phyloP scores from a whole-genome alignment of 2,797 vertebrate genomes.

The Rhadinocentrus ornatus region DNA sequence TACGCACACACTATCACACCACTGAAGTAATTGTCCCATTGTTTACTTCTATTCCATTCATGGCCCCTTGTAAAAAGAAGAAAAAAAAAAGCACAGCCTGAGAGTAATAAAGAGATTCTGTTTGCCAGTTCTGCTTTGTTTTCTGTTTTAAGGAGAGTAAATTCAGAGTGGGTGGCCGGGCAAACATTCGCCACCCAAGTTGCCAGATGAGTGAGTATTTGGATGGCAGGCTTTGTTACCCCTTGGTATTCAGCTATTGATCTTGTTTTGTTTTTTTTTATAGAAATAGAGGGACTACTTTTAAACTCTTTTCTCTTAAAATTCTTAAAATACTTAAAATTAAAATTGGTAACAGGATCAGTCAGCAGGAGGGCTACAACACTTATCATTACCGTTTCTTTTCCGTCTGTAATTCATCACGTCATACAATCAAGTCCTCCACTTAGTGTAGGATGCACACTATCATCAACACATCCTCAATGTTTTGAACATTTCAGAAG shows the following conservation, averaged over 20 bases:
- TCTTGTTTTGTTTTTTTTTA: slow-evolving; percentile 24
- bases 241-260: slow-evolving; percentile 30
- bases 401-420: slow-evolving; percentile 32
- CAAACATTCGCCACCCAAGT: slow-evolving; percentile 58
- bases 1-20: slow-evolving; percentile 56
- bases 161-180: slow-evolving; percentile 51
- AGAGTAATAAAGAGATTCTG: slow-evolving; percentile 34
- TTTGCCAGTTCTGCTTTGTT: slow-evolving; percentile 47
- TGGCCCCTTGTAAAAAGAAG: slow-evolving; percentile 25
- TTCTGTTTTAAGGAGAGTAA: slow-evolving; percentile 28
- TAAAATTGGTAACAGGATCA: neutral
- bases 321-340: too few species aligned
- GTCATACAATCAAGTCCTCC: slow-evolving; percentile 4
- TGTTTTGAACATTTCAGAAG: slow-evolving; percentile 54
- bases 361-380: neutral
- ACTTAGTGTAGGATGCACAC: slow-evolving; percentile 5
- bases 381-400: neutral
- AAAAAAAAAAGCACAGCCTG: slow-evolving; percentile 27
- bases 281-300: neutral
- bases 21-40: slow-evolving; percentile 34
- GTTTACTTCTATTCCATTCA: slow-evolving; percentile 49
- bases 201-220: slow-evolving; percentile 37
- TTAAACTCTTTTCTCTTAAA: neutral
- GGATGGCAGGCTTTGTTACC: slow-evolving; percentile 34
- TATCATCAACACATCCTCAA: slow-evolving; percentile 44